Percentiles rank a stretch among this genome's conserved stretches.
Evolutionary conservation across 2,113 vertebrate genomes (phyloP).

Genomic region (Gallinago undulata): DNA sequence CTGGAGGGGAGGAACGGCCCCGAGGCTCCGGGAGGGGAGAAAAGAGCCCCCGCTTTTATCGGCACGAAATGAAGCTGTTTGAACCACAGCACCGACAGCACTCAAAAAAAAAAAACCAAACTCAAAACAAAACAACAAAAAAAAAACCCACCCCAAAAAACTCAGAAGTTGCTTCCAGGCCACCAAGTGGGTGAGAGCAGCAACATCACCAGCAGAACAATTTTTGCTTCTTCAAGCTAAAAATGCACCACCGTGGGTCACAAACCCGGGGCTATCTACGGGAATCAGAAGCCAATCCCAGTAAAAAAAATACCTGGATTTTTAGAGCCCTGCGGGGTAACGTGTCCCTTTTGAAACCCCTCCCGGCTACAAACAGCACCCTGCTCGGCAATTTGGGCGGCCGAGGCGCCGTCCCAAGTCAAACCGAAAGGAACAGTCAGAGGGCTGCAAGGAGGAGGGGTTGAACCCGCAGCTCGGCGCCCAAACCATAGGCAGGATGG

Average conservation of each 20-base stretch:
- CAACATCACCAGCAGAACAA: accelerated
- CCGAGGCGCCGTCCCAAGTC: accelerated
- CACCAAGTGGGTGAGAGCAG: neutral
- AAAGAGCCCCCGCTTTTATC: accelerated
- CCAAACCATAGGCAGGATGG: neutral
- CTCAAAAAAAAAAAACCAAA: neutral
- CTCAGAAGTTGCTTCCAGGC: neutral
- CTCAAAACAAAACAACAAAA: no score
- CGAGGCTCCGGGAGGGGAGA: neutral
- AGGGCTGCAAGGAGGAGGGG: neutral
- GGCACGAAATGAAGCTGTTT: neutral
- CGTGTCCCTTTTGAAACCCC: neutral
- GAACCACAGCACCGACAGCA: neutral
- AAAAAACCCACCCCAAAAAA: no score
- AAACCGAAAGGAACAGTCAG: neutral
- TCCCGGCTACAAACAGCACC: neutral
- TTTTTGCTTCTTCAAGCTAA: neutral
- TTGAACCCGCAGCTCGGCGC: neutral
- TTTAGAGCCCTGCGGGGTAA: neutral
- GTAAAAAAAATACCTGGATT: neutral
- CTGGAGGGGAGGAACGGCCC: neutral
- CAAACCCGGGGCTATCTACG: neutral
- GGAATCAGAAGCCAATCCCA: neutral
- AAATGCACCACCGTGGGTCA: neutral
- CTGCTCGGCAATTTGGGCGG: accelerated